Conservation (phyloP, 2,888 invertebrate species). For the Cecidostiba fungosa region DNA sequence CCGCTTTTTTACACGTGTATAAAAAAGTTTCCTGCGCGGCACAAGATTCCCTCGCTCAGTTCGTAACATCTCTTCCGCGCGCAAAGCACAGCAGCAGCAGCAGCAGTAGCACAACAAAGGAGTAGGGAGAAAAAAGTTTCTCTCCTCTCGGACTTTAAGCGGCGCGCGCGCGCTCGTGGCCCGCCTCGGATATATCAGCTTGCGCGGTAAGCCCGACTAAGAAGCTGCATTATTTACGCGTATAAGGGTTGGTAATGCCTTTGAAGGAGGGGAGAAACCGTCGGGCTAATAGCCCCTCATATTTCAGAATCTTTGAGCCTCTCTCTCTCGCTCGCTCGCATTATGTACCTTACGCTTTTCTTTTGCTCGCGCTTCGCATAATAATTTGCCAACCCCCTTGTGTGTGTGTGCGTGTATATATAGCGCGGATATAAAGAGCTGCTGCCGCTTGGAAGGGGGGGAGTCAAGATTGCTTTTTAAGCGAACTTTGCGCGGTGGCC, state of each 20-base stretch:
- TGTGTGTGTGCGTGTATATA: background rate
- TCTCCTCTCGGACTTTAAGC: conserved; percentile 49
- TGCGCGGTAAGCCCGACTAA: conserved; percentile 60
- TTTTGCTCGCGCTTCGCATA: conserved; percentile 62
- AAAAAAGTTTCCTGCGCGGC: conserved; percentile 36
- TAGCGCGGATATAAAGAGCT: background rate
- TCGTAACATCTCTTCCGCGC: conserved; percentile 19
- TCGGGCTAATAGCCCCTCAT: conserved; percentile 74
- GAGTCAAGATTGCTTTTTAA: conserved; percentile 72
- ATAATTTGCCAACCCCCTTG: conserved; percentile 68
- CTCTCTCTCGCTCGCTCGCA: conserved; percentile 32
- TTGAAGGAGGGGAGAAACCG: conserved; percentile 57
- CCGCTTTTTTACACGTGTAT: background rate
- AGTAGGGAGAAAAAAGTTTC: conserved; percentile 29
- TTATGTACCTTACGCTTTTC: conserved; percentile 57
- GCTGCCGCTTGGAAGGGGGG: conserved; percentile 12
- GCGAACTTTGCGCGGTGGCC: conserved; percentile 64
- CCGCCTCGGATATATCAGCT: conserved; percentile 32
- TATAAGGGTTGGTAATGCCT: conserved; percentile 70
- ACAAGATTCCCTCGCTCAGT: conserved; percentile 54
- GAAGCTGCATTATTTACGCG: conserved; percentile 73
- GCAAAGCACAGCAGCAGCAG: background rate
- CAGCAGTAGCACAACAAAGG: conserved; percentile 1
- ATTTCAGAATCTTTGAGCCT: conserved; percentile 73
- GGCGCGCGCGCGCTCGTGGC: conserved; percentile 28